phyloP scores from a whole-genome alignment of 2,113 vertebrate genomes.

The Syngnathoides biaculeatus region DNA sequence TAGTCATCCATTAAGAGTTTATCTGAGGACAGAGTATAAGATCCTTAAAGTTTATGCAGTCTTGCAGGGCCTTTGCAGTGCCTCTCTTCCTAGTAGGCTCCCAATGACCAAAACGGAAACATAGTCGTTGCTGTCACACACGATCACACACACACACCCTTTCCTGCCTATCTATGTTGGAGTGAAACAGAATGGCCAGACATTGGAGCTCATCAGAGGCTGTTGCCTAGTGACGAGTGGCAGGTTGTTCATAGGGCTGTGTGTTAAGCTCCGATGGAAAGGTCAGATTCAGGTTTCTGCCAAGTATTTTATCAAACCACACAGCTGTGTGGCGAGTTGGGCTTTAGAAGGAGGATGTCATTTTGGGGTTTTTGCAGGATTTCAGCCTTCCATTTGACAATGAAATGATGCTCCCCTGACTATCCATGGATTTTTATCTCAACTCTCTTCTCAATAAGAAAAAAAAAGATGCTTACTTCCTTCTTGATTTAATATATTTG shows the following conservation, averaged over 20 bases:
- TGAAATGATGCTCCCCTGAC: conserved; percentile 1
- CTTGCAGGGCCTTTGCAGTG: conserved; percentile 6
- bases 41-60: background rate
- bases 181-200: conserved; percentile 28
- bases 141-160: conserved; percentile 11
- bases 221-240: conserved; percentile 53
- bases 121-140: background rate
- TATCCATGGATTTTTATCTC: conserved; percentile 22
- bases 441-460: background rate
- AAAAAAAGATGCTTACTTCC: conserved; percentile 7
- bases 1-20: conserved; percentile 6
- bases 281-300: conserved; percentile 50
- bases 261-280: conserved; percentile 46
- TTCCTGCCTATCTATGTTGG: conserved; percentile 15
- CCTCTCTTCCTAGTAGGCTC: conserved; percentile 13
- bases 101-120: conserved; percentile 31
- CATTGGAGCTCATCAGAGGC: conserved; percentile 37
- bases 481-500: conserved; percentile 5
- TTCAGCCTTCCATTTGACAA: background rate
- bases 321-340: conserved; percentile 44
- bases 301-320: conserved; percentile 61
- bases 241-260: conserved; percentile 26
- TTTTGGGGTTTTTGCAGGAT: background rate
- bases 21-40: conserved; percentile 11
- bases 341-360: conserved; percentile 12